phyloP scores from a whole-genome alignment of 64 coral and sea anemone species.

The Cladopsammia gracilis region DNA sequence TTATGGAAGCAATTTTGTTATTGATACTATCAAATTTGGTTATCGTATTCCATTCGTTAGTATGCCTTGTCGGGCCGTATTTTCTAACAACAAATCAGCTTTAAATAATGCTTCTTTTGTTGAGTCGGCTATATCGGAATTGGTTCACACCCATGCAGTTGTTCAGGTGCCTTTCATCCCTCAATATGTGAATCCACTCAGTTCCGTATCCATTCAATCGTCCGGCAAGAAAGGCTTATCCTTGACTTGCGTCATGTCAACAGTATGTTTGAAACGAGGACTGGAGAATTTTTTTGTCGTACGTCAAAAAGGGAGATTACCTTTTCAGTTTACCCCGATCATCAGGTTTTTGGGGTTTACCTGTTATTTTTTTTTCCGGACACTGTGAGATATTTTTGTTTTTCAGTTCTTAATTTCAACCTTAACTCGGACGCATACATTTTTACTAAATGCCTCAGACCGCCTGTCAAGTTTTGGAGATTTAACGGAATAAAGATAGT shows the following conservation, averaged over 20 bases:
- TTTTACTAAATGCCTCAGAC: constrained; percentile 70
- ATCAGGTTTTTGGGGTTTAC: constrained; percentile 65
- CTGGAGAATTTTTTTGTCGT: not conserved
- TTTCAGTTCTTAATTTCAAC: constrained; percentile 42
- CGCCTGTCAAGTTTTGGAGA: constrained; percentile 72
- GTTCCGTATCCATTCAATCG: too few relatives aligned
- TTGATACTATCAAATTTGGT: constrained; percentile 29
- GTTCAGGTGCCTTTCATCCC: too few relatives aligned
- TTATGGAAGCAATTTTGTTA: constrained; percentile 20
- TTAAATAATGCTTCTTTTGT: too few relatives aligned
- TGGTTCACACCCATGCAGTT: too few relatives aligned
- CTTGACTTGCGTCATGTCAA: too few relatives aligned
- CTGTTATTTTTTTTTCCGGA: constrained; percentile 5
- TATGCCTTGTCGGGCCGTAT: too few relatives aligned
- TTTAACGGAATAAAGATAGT: constrained; percentile 59
- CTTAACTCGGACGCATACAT: constrained; percentile 47
- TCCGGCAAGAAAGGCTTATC: too few relatives aligned
- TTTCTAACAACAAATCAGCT: too few relatives aligned
- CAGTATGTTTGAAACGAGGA: too few relatives aligned
- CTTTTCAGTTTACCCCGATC: constrained; percentile 60
- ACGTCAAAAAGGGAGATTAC: constrained; percentile 12
- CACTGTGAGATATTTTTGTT: constrained; percentile 51
- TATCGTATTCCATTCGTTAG: not conserved
- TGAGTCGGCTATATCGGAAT: too few relatives aligned
- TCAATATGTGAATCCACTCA: too few relatives aligned